A percentile compares a stretch with the other conserved stretches of the same genome.
Conservation (phyloP, 2,888 invertebrate species). For the Julus scandinavius region DNA sequence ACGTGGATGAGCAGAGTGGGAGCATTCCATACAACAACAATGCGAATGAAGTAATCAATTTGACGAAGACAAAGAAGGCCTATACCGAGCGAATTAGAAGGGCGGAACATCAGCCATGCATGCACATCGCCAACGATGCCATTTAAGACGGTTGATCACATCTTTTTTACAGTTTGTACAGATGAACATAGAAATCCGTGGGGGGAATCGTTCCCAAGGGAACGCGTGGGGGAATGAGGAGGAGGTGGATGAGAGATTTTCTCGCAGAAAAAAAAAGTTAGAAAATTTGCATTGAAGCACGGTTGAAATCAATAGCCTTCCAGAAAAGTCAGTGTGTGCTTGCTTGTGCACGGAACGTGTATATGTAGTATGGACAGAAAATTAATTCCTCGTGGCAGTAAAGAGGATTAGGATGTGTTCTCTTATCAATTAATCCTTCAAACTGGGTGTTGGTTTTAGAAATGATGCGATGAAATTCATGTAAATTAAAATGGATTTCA, state of each 20-base stretch:
- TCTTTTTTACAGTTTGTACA: slow-evolving; percentile 11
- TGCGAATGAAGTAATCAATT: slow-evolving; percentile 2
- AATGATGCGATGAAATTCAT: neutral
- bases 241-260: neutral
- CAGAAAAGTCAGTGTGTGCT: neutral
- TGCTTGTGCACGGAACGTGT: neutral
- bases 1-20: neutral
- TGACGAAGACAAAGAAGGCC: neutral
- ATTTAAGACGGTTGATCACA: neutral
- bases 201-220: neutral
- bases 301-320: neutral
- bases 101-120: neutral
- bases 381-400: neutral
- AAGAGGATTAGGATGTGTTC: neutral
- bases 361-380: neutral
- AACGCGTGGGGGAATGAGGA: no score
- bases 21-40: neutral
- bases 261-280: neutral
- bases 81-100: neutral
- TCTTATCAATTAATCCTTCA: slow-evolving; percentile 10
- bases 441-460: neutral
- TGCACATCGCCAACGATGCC: no score
- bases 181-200: neutral
- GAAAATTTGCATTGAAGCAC: neutral
- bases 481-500: neutral